phyloP scores from a whole-genome alignment of 92 coral and sea anemone genomes.

The Phenganax marumi region DNA sequence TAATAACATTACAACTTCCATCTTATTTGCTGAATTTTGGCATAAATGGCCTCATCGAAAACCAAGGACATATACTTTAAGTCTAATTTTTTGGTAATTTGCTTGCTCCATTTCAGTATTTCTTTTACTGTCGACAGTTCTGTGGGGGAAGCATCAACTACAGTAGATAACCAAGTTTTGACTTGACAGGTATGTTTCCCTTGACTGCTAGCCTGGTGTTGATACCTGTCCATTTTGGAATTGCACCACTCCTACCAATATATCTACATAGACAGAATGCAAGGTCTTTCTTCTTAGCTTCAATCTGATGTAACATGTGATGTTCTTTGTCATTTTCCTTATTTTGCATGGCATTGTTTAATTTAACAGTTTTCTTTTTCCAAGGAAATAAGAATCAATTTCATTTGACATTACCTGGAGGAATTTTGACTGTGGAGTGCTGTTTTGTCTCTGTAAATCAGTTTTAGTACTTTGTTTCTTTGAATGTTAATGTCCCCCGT shows the following conservation, averaged over 20 bases:
- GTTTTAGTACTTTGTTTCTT: background rate
- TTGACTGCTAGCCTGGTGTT: constrained; percentile 53
- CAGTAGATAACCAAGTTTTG: too few species aligned
- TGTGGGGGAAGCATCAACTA: too few species aligned
- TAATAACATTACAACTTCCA: too few species aligned
- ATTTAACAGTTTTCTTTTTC: constrained; percentile 17
- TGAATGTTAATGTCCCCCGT: constrained; percentile 17
- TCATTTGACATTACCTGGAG: constrained; percentile 12
- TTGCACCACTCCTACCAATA: constrained; percentile 15
- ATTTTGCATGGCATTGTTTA: constrained; percentile 1
- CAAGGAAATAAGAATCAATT: too few species aligned
- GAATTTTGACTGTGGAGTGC: constrained; percentile 20
- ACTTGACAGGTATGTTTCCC: constrained; percentile 20
- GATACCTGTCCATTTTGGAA: constrained; percentile 58
- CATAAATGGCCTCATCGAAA: too few species aligned
- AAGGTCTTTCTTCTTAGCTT: background rate
- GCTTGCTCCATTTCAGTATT: too few species aligned
- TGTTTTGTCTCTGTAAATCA: background rate
- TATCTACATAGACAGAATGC: constrained; percentile 20
- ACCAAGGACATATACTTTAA: too few species aligned
- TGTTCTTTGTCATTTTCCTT: background rate
- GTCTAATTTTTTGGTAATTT: too few species aligned
- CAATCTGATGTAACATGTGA: background rate
- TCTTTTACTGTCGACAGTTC: too few species aligned
- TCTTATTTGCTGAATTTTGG: too few species aligned